These are phyloP conservation scores for Maconellicoccus hirsutus DNA, from an alignment of 1,140 invertebrate genomes.

Conservation along the genomic window DNA sequence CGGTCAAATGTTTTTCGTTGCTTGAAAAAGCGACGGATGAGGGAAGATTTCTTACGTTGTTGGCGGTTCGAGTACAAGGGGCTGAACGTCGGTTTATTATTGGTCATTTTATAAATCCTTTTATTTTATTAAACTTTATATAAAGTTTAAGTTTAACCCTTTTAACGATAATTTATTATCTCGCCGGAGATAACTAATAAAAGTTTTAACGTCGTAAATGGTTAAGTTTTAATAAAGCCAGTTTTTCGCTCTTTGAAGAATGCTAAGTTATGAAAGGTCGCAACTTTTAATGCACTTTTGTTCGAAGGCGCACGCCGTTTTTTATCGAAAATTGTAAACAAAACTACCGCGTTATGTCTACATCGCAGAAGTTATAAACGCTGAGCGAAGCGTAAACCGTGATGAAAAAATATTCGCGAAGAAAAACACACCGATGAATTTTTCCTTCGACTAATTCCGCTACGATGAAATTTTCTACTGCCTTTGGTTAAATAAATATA, in stretches of 20 bases:
- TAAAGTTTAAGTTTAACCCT: slow-evolving; percentile 13
- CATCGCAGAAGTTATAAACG: no score
- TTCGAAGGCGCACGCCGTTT: no score
- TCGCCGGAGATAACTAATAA: slow-evolving; percentile 15
- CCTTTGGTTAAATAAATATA: no score
- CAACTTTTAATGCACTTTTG: slow-evolving; percentile 18
- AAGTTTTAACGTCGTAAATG: slow-evolving; percentile 19
- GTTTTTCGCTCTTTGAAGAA: slow-evolving; percentile 10
- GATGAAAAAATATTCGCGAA: no score
- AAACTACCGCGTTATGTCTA: no score
- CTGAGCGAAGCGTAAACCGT: no score
- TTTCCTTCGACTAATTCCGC: no score
- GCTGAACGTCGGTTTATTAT: not conserved
- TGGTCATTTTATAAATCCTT: slow-evolving; percentile 1
- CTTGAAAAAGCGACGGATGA: no score
- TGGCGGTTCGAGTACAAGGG: not conserved
- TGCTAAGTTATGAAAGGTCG: slow-evolving; percentile 11
- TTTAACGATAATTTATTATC: slow-evolving; percentile 24
- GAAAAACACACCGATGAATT: no score
- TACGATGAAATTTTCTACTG: no score
- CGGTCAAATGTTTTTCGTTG: not conserved
- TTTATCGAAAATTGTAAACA: no score
- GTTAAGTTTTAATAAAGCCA: slow-evolving; percentile 17
- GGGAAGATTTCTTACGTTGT: no score
- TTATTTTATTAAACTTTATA: slow-evolving; percentile 10